A percentile compares a stretch with the other conserved stretches of the same genome.
Conservation (phyloP, 2,888 invertebrate species). For the Mimachlamys varia region DNA sequence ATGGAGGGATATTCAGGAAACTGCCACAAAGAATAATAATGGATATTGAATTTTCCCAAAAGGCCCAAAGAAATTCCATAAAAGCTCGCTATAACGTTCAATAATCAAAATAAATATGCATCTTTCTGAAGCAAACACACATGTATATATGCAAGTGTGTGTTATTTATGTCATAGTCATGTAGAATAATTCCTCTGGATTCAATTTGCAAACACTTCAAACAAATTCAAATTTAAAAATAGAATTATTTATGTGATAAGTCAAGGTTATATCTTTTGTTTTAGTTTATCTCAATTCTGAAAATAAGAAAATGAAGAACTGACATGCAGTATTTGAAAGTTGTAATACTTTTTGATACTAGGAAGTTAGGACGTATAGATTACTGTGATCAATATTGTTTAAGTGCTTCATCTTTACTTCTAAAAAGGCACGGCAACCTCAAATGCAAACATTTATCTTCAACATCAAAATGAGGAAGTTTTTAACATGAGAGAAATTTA, state of each 20-base stretch:
- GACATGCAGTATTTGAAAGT: not conserved
- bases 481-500: not conserved
- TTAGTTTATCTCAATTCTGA: too few species aligned
- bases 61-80: not conserved
- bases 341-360: not conserved
- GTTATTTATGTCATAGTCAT: too few species aligned
- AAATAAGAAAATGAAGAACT: not conserved
- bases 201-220: not conserved
- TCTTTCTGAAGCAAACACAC: not conserved
- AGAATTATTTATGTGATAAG: too few species aligned
- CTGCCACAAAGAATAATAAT: not conserved
- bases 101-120: slow-evolving; percentile 15
- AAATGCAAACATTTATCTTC: not conserved
- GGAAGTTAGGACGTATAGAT: too few species aligned
- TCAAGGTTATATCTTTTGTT: too few species aligned
- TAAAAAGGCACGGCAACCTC: not conserved
- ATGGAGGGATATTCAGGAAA: not conserved
- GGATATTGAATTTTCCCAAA: slow-evolving; percentile 14
- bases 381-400: too few species aligned
- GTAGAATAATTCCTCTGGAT: not conserved
- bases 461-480: not conserved
- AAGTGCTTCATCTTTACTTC: not conserved
- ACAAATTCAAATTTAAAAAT: too few species aligned
- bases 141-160: not conserved
- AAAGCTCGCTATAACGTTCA: not conserved